phyloP scores from a whole-genome alignment of 1,140 invertebrate species.

The Drosophila subpulchrella region DNA sequence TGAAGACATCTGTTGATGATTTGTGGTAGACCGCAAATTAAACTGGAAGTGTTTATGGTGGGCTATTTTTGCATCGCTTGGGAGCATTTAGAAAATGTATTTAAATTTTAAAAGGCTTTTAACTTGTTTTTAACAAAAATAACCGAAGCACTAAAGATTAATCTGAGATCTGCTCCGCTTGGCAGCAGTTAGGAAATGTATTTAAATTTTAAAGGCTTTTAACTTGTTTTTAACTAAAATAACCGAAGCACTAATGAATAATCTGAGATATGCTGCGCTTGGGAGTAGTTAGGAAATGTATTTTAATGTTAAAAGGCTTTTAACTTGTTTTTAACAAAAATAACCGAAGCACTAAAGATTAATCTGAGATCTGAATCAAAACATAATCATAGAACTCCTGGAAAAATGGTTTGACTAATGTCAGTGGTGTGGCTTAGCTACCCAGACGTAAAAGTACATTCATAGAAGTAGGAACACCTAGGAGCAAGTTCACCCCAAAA shows the following conservation, averaged over 20 bases:
- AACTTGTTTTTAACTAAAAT: no score
- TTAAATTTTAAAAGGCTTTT: neutral
- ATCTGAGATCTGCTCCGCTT: no score
- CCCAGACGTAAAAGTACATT: neutral
- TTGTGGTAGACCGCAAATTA: slow-evolving; percentile 13
- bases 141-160: no score
- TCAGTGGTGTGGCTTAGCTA: neutral
- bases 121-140: no score
- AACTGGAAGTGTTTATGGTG: neutral
- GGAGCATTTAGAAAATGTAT: neutral
- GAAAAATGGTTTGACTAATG: neutral
- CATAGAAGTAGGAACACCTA: neutral
- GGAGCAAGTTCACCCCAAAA: neutral
- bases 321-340: no score
- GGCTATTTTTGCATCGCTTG: neutral
- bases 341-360: no score
- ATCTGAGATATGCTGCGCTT: no score
- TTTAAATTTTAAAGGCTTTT: neutral
- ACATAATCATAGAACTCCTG: neutral
- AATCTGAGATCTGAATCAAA: neutral
- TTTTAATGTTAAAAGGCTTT: neutral
- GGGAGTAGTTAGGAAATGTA: neutral
- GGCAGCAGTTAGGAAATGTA: neutral
- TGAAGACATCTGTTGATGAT: slow-evolving; percentile 13
- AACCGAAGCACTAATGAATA: no score